Evolutionary conservation across 2,113 vertebrate species (phyloP).

Genomic region (Odocoileus hemionus): DNA sequence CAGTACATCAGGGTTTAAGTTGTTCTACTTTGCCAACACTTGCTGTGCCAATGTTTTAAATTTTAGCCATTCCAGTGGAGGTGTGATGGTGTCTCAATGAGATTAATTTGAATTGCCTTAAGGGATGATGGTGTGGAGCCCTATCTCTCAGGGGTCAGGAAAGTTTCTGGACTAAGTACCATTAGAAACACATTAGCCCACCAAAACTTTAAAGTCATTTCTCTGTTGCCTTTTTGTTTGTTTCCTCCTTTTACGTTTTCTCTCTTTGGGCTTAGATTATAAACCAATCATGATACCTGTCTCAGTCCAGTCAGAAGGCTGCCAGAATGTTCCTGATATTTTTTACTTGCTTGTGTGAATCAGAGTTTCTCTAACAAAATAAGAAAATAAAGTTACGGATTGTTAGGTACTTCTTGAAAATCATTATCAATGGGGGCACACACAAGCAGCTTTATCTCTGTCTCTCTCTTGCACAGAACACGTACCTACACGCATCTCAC

Average conservation of each 20-base stretch:
- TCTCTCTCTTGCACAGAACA: background rate
- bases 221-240: background rate
- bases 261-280: background rate
- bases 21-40: background rate
- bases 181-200: background rate
- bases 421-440: background rate
- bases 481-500: background rate
- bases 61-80: background rate
- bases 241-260: background rate
- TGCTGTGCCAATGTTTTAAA: background rate
- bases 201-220: background rate
- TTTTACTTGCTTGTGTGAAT: background rate
- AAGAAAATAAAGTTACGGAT: background rate
- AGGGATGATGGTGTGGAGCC: background rate
- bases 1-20: background rate
- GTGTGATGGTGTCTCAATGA: background rate
- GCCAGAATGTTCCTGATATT: background rate
- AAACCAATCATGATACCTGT: background rate
- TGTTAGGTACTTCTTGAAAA: slow-evolving; percentile 2
- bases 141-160: background rate
- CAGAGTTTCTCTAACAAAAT: background rate
- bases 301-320: background rate
- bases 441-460: background rate
- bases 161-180: background rate
- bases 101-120: background rate